These are phyloP conservation scores for Drosophila picticornis DNA, from an alignment of 2,888 invertebrate species.

Conservation along the genomic window DNA sequence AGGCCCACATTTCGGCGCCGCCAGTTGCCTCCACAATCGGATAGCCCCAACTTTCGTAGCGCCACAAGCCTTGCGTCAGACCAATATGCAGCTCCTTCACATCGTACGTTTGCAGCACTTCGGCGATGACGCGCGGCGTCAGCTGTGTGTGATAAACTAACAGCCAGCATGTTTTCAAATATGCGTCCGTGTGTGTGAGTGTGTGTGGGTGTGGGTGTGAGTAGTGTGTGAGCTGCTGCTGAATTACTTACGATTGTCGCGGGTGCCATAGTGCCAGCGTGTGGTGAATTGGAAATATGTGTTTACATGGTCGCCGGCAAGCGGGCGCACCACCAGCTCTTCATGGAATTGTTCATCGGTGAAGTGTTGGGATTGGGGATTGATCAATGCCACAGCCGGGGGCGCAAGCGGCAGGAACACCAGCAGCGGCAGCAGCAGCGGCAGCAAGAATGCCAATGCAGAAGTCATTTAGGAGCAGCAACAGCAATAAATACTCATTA, in stretches of 20 bases:
- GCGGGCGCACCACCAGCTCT: conserved; percentile 94
- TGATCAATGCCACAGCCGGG: conserved; percentile 5
- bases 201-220: neutral
- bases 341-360: conserved; percentile 91
- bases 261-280: conserved; percentile 88
- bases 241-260: conserved; percentile 87
- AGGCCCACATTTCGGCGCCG: conserved; percentile 97
- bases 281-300: conserved; percentile 97
- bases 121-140: conserved; percentile 95
- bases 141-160: conserved; percentile 93
- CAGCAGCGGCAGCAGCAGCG: conserved; percentile 17
- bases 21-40: conserved; percentile 95
- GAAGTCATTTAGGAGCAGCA: conserved; percentile 36
- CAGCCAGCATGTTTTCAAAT: conserved; percentile 4
- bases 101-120: conserved; percentile 93
- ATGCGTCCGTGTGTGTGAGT: neutral
- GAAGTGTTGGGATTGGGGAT: conserved; percentile 21
- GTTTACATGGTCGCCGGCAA: conserved; percentile 94
- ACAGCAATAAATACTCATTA: conserved; percentile 33
- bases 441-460: conserved; percentile 14
- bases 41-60: conserved; percentile 97
- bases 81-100: conserved; percentile 96
- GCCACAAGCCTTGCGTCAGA: conserved; percentile 97
- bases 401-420: conserved; percentile 2
- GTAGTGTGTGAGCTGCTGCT: neutral